phyloP scores from a whole-genome alignment of 1,140 invertebrate genomes.

The Sitobion miscanthi region DNA sequence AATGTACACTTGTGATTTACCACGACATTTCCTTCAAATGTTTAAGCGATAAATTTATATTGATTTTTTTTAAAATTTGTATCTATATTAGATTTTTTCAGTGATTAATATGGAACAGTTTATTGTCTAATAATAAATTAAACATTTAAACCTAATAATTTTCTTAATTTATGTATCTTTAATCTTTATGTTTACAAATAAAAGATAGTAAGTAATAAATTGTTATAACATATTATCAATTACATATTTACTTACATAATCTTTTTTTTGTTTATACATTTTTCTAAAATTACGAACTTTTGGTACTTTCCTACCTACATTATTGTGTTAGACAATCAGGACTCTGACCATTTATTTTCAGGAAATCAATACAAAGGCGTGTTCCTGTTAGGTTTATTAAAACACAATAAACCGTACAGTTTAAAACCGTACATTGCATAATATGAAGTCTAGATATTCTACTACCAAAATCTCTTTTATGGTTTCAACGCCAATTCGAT shows the following conservation, averaged over 20 bases:
- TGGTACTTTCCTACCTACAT: not conserved
- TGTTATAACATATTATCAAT: not conserved
- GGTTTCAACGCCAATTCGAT: not conserved
- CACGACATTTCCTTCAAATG: not conserved
- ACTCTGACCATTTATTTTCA: slow-evolving; percentile 9
- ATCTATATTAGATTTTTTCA: not conserved
- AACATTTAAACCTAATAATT: not conserved
- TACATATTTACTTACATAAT: not conserved
- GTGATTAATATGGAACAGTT: not conserved
- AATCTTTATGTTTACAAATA: not conserved
- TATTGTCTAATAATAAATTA: not conserved
- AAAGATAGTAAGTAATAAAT: not conserved
- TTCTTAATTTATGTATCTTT: not conserved
- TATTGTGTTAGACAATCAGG: not conserved
- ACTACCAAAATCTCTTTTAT: not conserved
- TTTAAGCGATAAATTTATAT: not conserved
- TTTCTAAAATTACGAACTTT: not conserved
- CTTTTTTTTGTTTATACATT: not conserved
- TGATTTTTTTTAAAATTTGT: not conserved
- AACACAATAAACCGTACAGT: not conserved
- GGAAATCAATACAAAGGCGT: slow-evolving; percentile 39
- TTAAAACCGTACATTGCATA: not conserved
- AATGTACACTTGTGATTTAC: not conserved
- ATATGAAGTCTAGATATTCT: not conserved
- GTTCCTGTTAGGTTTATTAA: not conserved